These are phyloP conservation scores for Hedychridium roseum DNA, from an alignment of 2,888 invertebrate genomes.

Conservation along the genomic window DNA sequence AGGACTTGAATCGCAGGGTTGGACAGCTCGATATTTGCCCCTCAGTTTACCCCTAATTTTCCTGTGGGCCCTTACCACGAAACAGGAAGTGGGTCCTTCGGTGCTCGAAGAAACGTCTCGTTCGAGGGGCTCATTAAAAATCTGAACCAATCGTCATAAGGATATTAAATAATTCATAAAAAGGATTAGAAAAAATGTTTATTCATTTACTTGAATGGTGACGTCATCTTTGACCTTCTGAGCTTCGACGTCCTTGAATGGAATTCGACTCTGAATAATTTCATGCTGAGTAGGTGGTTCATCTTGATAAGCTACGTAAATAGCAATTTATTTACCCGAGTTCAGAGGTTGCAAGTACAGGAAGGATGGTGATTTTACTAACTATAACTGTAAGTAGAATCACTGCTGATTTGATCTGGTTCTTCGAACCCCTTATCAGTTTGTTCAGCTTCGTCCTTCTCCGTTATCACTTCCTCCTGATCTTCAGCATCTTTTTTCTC, in stretches of 20 bases:
- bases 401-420: conserved; percentile 17
- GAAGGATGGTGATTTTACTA: conserved; percentile 11
- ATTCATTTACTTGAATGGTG: conserved; percentile 49
- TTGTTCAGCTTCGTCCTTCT: conserved; percentile 13
- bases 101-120: conserved; percentile 28
- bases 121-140: conserved; percentile 45
- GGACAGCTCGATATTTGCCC: too few species aligned
- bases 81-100: conserved; percentile 39
- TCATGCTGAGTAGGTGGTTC: conserved; percentile 34
- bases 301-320: conserved; percentile 55
- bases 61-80: conserved; percentile 40
- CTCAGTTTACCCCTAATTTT: conserved; percentile 33
- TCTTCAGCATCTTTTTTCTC: conserved; percentile 11
- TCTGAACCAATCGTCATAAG: conserved; percentile 36
- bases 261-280: conserved; percentile 16
- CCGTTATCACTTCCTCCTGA: conserved; percentile 3
- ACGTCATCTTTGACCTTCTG: conserved; percentile 55
- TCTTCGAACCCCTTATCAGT: conserved; percentile 19
- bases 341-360: too few species aligned
- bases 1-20: conserved; percentile 23
- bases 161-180: too few species aligned
- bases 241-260: conserved; percentile 53
- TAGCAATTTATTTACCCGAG: too few species aligned
- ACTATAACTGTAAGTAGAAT: conserved; percentile 46
- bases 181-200: conserved; percentile 4